Evolutionary conservation across 2,113 vertebrate genomes (phyloP).

Genomic region (Columba janthina): DNA sequence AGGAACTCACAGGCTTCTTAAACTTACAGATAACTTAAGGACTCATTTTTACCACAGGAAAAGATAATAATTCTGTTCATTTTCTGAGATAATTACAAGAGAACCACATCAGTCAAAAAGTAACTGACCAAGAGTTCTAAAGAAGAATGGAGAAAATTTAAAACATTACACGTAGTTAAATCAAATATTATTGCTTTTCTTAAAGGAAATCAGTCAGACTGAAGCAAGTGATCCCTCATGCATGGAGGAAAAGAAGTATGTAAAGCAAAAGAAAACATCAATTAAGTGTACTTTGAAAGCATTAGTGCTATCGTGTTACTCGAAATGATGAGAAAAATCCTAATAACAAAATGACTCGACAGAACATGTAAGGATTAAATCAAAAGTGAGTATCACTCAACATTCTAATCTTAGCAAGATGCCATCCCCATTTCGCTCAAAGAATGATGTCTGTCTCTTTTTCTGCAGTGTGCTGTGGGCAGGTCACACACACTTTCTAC

Average conservation of each 20-base stretch:
- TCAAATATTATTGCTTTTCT: not conserved
- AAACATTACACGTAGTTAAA: constrained; percentile 2
- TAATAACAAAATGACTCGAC: not conserved
- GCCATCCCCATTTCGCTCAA: not conserved
- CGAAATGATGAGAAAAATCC: not conserved
- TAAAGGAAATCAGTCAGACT: not conserved
- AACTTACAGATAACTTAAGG: not conserved
- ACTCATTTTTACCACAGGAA: not conserved
- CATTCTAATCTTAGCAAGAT: not conserved
- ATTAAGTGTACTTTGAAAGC: not conserved
- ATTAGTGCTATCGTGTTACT: not conserved
- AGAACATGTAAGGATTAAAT: not conserved
- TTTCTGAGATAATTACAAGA: not conserved
- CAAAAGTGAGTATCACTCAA: not conserved
- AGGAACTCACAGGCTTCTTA: constrained; percentile 24
- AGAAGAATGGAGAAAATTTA: not conserved
- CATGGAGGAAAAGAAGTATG: not conserved
- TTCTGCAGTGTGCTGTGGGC: not conserved
- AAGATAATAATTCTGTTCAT: not conserved
- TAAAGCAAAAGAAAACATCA: not conserved
- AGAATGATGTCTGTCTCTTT: not conserved
- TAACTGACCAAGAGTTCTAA: constrained; percentile 19
- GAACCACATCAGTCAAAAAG: not conserved
- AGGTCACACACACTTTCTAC: not conserved
- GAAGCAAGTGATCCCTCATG: not conserved